phyloP scores from a whole-genome alignment of 2,113 vertebrate genomes.

The Pituophis catenifer region DNA sequence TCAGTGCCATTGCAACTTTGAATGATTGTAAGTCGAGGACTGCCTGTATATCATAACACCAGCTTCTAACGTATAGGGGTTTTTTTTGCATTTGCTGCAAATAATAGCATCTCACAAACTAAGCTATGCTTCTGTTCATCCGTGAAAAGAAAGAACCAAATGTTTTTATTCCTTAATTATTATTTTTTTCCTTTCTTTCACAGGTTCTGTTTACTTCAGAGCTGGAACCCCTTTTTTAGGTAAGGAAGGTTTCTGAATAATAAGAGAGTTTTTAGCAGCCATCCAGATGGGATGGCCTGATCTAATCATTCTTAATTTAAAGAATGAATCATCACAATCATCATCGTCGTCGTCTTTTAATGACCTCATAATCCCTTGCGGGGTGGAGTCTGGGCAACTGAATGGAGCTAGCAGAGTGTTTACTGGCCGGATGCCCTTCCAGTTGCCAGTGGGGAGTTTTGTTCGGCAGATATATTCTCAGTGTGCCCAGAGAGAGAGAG shows the following conservation, averaged over 20 bases:
- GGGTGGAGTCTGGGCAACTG: too few relatives aligned
- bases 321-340: too few relatives aligned
- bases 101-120: not conserved
- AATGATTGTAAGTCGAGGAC: not conserved
- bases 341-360: too few relatives aligned
- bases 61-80: not conserved
- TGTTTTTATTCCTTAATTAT: not conserved
- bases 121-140: not conserved
- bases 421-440: too few relatives aligned
- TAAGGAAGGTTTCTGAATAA: not conserved
- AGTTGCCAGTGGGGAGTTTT: too few relatives aligned
- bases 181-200: not conserved
- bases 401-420: too few relatives aligned
- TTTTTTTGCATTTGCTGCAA: not conserved
- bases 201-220: not conserved
- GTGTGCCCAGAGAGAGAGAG: too few relatives aligned
- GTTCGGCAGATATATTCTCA: too few relatives aligned
- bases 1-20: not conserved
- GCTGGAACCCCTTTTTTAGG: not conserved
- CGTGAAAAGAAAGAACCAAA: not conserved
- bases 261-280: too few relatives aligned
- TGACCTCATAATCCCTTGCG: too few relatives aligned
- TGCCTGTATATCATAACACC: too few relatives aligned
- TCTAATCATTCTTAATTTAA: not conserved
- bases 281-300: too few relatives aligned